Conservation (phyloP, 2,888 invertebrate genomes). For the Drosophila dives region DNA sequence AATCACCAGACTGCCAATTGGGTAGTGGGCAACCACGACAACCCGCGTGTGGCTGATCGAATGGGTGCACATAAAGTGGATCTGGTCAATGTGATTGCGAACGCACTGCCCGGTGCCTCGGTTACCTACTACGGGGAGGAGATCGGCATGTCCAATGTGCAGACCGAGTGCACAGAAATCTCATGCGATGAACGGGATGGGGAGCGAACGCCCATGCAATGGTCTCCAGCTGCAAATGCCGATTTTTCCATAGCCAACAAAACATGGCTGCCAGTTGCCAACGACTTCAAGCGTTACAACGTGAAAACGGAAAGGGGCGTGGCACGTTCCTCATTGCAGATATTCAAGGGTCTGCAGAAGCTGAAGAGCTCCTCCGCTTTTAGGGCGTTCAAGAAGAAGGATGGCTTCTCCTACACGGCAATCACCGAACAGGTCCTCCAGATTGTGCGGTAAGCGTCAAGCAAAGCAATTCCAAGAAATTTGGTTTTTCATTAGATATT, state of each 20-base stretch:
- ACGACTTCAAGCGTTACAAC: constrained; percentile 87
- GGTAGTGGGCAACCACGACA: constrained; percentile 91
- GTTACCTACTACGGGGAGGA: constrained; percentile 94
- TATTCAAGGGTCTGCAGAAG: constrained; percentile 86
- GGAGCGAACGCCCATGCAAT: constrained; percentile 88
- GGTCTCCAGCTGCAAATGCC: constrained; percentile 85
- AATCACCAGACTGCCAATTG: constrained; percentile 87
- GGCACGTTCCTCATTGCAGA: constrained; percentile 86
- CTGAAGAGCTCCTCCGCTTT: constrained; percentile 85
- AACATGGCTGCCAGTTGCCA: constrained; percentile 90
- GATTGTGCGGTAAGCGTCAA: constrained; percentile 71
- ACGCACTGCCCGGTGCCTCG: constrained; percentile 91
- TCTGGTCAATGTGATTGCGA: constrained; percentile 88
- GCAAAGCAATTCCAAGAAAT: accelerated
- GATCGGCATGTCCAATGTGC: constrained; percentile 87
- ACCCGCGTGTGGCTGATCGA: constrained; percentile 87
- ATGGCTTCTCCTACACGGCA: constrained; percentile 77
- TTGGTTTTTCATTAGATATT: no score
- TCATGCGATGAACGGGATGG: constrained; percentile 85
- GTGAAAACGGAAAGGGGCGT: constrained; percentile 86
- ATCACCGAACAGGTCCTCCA: constrained; percentile 78
- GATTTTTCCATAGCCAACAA: constrained; percentile 87
- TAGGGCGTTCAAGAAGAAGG: constrained; percentile 66
- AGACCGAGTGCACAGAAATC: constrained; percentile 83
- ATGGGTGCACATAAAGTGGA: constrained; percentile 88